These are phyloP conservation scores for Yasuhikotakia modesta DNA, from an alignment of 2,797 vertebrate species.

Conservation along the genomic window DNA sequence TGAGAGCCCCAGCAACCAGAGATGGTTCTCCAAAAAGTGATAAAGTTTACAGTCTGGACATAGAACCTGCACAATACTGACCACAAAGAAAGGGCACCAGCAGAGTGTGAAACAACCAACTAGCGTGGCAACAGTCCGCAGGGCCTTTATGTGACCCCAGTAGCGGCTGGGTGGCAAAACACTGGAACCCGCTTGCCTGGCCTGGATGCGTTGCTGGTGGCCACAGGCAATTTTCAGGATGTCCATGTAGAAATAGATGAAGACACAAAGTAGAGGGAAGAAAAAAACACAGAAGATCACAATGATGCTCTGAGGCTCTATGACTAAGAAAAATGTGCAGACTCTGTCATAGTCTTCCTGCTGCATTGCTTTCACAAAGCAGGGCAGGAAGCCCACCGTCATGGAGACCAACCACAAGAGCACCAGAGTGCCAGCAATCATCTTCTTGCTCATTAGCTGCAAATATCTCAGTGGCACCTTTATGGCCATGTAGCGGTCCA, in stretches of 20 bases:
- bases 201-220: constrained; percentile 83
- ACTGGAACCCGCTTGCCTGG: constrained; percentile 60
- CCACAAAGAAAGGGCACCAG: constrained; percentile 89
- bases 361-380: constrained; percentile 76
- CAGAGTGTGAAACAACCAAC: constrained; percentile 86
- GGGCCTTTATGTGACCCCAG: constrained; percentile 81
- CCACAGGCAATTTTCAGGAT: constrained; percentile 86
- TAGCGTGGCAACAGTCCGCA: constrained; percentile 83
- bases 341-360: constrained; percentile 55
- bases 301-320: constrained; percentile 78
- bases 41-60: constrained; percentile 78
- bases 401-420: constrained; percentile 80
- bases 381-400: constrained; percentile 82
- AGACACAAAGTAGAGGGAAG: constrained; percentile 81
- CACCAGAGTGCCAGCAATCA: constrained; percentile 68
- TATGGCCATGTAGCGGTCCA: constrained; percentile 89
- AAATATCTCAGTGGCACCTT: constrained; percentile 85
- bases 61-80: constrained; percentile 77
- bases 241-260: constrained; percentile 90
- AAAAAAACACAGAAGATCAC: constrained; percentile 80
- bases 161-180: constrained; percentile 51
- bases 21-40: constrained; percentile 78
- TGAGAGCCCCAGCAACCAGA: constrained; percentile 86
- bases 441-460: constrained; percentile 72
- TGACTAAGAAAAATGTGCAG: constrained; percentile 85